Base-by-base conservation (phyloP, 2,888 invertebrate species). In the Cryptocheilus praepositus region DNA sequence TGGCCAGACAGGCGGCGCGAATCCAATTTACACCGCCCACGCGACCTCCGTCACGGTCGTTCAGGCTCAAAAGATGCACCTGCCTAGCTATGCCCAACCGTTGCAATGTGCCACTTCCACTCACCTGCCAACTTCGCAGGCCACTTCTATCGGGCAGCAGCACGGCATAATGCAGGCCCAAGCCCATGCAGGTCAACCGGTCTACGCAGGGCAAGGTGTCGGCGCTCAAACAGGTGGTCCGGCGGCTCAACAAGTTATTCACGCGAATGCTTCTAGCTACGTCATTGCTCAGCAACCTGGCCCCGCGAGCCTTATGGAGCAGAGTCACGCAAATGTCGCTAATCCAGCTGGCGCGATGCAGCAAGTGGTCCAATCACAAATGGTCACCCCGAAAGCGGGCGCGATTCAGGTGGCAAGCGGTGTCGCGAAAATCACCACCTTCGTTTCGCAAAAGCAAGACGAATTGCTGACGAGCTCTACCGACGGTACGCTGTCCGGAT, bases 21-120 rank as follows among this genome's bases (percentile, higher is more conserved):
- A 53, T 64, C 82, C 84, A 7, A 83, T 82, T 73, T 86, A 87
- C 66, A 85, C 86, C 63, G 84, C 81, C n/a, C 85, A 86, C 61
- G 83, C 86, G 18, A 79, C 83, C 3, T 81, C 86, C 8, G 80
- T 84, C 0, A 79, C 79, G 3, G 76, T 85, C 1, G 84, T 83
- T 1, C 88, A 86, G 59, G 81, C 84, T 1, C 85, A 86, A 28
- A 85, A 83, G 64, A 58, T 83, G 44, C 82, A 81, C 13, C 66
- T 72, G 0, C 70, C 73, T 22, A 65, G 61, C 57, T 82, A 77
- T 61, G 70, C 70, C 18, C 85, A 83, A 56, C 82, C 83, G 62
- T 63, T 71, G 43, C 78, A 79, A 57, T 25, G 65, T 13, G 74
- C 62, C 15, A 71, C 64, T n/a, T 62, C 59, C 56, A 65, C 54